Evolutionary conservation across 2,888 invertebrate species (phyloP).

Genomic region (Drosophila paucipuncta): DNA sequence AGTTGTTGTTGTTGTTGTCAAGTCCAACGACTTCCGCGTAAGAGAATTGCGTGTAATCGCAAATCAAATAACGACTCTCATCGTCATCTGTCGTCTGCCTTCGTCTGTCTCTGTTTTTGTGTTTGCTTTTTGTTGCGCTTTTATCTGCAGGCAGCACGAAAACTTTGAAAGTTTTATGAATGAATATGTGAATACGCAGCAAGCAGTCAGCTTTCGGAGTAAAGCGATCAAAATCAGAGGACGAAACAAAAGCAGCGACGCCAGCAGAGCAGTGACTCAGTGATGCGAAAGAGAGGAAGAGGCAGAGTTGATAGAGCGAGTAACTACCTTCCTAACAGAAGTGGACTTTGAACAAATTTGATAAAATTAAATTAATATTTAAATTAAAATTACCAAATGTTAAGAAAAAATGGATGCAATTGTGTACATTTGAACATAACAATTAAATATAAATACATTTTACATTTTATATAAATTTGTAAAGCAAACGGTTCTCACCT

Average conservation of each 20-base stretch:
- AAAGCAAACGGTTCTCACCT: slow-evolving; percentile 26
- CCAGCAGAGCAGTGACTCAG: slow-evolving; percentile 35
- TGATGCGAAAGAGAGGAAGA: slow-evolving; percentile 1
- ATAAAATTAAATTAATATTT: not conserved
- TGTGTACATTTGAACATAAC: not conserved
- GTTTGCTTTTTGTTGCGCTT: slow-evolving; percentile 27
- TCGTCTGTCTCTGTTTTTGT: slow-evolving; percentile 25
- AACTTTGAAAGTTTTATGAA: slow-evolving; percentile 65
- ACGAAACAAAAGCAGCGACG: slow-evolving; percentile 12
- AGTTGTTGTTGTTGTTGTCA: slow-evolving; percentile 39
- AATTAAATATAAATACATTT: not conserved
- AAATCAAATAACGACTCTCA: slow-evolving; percentile 28
- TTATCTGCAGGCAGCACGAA: slow-evolving; percentile 47
- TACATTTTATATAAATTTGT: not conserved
- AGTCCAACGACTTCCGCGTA: slow-evolving; percentile 69
- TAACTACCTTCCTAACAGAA: not conserved
- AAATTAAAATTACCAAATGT: not conserved
- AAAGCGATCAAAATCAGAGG: slow-evolving; percentile 22
- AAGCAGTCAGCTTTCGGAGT: not conserved
- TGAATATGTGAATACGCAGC: slow-evolving; percentile 33
- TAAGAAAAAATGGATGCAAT: not conserved
- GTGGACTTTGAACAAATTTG: not conserved
- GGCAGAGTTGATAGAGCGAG: not conserved
- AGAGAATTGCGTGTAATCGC: slow-evolving; percentile 56
- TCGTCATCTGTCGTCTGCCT: slow-evolving; percentile 29